Evolutionary conservation across 2,797 vertebrate species (phyloP), one percentile per base, ranked within the genome.

Genomic region (Synaphobranchus kaupii): DNA sequence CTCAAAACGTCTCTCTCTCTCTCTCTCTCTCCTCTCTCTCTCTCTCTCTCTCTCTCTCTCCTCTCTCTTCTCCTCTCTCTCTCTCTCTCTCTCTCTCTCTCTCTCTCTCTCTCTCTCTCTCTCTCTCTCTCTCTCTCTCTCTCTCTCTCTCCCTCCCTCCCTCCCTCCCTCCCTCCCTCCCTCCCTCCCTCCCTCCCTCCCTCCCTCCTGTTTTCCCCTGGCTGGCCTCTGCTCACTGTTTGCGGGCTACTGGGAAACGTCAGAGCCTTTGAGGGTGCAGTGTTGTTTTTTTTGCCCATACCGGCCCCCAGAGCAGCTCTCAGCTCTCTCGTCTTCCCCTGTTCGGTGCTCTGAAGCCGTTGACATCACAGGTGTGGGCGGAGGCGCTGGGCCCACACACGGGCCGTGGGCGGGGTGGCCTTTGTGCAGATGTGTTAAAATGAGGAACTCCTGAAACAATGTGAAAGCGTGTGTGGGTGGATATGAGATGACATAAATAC

Each of bases 301-400:
- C 25, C 66, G 31, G 66, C 28, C 25, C 7, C 66, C 47, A 17
- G 47, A 34, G 63, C 31, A 52, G 39, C 25, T 47, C 22, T n/a
- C 25, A 1, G 5, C 28, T 39, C 56, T 13, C 5, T 52, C 4
- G n/a, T 60, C 83, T 60, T 4, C 83, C 10, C 44, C 68, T 0
- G 50, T 54, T 28, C 47, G 85, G 87, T 48, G 93, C 94, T 80
- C 94, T 93, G 92, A 85, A 88, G 73, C 87, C 71, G 68, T 90
- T 94, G 93, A 95, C 91, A 91, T 94, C 50, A 87, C 81, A 86
- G 63, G 76, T 81, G 82, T 12, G 60, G 82, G 28, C n/a, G 88
- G 89, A 88, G 90, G 92, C 92, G 93, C 90, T 15, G 63, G 91
- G 9, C 90, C 87, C 22, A 54, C 71, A 88, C 88, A 89, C 20